These are phyloP conservation scores for Brachyopa scutellaris DNA, from an alignment of 2,888 invertebrate species.

Conservation along the genomic window DNA sequence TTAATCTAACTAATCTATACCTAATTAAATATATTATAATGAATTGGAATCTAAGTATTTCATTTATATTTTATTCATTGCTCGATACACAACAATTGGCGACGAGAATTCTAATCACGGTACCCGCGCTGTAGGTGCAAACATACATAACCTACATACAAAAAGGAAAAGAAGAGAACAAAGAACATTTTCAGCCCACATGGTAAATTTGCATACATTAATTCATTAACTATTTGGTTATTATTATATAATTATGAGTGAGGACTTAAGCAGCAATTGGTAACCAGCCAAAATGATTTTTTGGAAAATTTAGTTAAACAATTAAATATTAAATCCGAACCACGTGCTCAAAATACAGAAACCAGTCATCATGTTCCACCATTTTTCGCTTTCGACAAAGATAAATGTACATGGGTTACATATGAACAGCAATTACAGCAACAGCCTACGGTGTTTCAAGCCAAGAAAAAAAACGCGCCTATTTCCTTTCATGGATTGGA, in stretches of 20 bases:
- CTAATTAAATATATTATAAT: too few species aligned
- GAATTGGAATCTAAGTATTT: too few species aligned
- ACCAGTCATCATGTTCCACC: not conserved
- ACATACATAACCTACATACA: not conserved
- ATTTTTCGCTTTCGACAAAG: slow-evolving; percentile 16
- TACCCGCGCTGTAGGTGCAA: not conserved
- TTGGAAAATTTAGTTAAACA: slow-evolving; percentile 4
- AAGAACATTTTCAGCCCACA: not conserved
- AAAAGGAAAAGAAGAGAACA: not conserved
- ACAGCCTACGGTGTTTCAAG: slow-evolving; percentile 25
- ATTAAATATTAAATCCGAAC: not conserved
- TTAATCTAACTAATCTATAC: too few species aligned
- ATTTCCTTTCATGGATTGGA: slow-evolving; percentile 9
- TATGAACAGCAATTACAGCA: slow-evolving; percentile 39
- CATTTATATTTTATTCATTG: too few species aligned
- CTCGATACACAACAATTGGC: not conserved
- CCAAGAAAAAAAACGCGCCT: slow-evolving; percentile 19
- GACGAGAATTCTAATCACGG: not conserved
- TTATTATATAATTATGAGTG: not conserved
- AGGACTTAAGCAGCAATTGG: not conserved
- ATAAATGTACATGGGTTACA: slow-evolving; percentile 5
- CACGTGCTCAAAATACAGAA: not conserved
- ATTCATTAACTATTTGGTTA: not conserved
- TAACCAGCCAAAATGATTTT: slow-evolving; percentile 1
- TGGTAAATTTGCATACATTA: slow-evolving; percentile 6